Percentiles rank a stretch among this genome's conserved stretches.
phyloP scores from a whole-genome alignment of 2,797 vertebrate genomes.

The Peromyscus aztecus region DNA sequence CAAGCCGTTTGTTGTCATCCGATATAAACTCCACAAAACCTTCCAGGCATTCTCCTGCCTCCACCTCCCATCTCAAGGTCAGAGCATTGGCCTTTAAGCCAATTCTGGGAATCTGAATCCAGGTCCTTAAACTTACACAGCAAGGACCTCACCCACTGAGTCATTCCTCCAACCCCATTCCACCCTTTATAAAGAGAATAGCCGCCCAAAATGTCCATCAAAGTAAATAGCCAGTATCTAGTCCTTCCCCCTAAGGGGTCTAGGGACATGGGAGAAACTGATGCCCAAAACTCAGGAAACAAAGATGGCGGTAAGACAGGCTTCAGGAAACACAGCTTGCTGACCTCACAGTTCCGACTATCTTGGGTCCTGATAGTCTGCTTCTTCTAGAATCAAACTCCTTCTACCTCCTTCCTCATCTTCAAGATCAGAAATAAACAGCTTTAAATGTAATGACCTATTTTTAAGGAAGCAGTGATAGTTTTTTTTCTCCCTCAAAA shows the following conservation, averaged over 20 bases:
- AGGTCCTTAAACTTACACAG: not conserved
- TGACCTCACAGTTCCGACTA: not conserved
- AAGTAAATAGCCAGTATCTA: not conserved
- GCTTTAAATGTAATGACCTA: not conserved
- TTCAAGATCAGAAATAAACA: conserved; percentile 28
- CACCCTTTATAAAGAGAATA: not conserved
- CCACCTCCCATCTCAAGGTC: not conserved
- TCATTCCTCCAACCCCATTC: not conserved
- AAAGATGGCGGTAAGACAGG: not conserved
- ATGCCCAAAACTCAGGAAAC: not conserved
- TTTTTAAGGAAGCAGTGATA: not conserved
- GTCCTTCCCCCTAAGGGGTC: not conserved
- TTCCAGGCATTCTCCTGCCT: not conserved
- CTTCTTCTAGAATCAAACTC: not conserved
- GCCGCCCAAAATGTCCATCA: not conserved
- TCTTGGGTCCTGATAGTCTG: not conserved
- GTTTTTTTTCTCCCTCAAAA: not conserved
- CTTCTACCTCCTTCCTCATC: not conserved
- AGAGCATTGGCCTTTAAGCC: not conserved
- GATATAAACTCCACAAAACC: no score
- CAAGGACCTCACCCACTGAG: not conserved
- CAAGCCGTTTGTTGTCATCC: no score
- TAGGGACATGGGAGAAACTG: not conserved
- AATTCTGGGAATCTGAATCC: not conserved
- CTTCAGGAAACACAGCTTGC: not conserved